These are phyloP conservation scores for Sebastes paucispinis DNA, from an alignment of 2,797 vertebrate species.

Conservation along the genomic window DNA sequence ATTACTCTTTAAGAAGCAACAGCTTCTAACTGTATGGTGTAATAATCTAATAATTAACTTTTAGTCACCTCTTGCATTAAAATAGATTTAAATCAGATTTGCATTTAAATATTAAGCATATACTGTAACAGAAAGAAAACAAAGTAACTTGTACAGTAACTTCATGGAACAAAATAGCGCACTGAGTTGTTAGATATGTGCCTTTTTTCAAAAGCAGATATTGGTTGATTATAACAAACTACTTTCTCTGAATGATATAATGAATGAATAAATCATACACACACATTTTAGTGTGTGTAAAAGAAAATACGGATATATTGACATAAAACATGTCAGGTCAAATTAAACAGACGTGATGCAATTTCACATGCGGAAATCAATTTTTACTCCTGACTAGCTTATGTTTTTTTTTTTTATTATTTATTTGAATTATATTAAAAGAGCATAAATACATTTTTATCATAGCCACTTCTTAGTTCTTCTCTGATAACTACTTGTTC, in stretches of 20 bases:
- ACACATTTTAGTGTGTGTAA: background rate
- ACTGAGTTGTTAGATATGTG: background rate
- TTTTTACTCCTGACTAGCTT: slow-evolving; percentile 9
- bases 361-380: slow-evolving; percentile 25
- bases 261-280: background rate
- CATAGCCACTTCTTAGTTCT: slow-evolving; percentile 35
- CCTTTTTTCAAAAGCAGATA: background rate
- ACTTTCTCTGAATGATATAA: background rate
- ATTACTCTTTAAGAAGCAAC: background rate
- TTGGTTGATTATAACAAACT: background rate
- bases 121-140: background rate
- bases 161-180: background rate
- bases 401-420: background rate
- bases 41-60: background rate
- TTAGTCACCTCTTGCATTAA: background rate
- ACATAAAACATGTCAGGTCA: slow-evolving; percentile 29
- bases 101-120: background rate
- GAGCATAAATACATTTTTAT: slow-evolving; percentile 45
- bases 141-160: background rate
- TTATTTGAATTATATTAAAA: slow-evolving; percentile 28
- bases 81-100: background rate
- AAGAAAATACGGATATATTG: background rate
- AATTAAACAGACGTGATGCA: slow-evolving; percentile 9
- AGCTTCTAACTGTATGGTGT: background rate
- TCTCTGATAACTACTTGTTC: slow-evolving; percentile 66